Evolutionary conservation across 2,888 invertebrate species (phyloP), one percentile per base, ranked within the genome.

Genomic region (Ochropacha duplaris): DNA sequence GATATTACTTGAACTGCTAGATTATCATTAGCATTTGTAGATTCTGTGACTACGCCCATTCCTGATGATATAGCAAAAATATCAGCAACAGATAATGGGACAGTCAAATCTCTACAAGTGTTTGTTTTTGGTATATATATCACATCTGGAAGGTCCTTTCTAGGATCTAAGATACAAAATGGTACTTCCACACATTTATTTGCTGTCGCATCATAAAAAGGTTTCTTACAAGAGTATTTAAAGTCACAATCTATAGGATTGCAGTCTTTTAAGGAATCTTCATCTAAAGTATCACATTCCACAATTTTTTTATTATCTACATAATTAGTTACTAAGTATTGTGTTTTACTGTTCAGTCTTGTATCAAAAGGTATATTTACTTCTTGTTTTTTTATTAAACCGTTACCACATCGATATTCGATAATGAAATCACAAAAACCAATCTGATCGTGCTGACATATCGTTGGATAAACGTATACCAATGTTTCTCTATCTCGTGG

Each of bases 11-110:
- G 62, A 2, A 82, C 51, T 54, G 72, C 74, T n/a, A 62, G 19
- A 31, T 3, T 31, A 39, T 65, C 54, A 16, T 72, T 58, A 0
- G 54, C 8, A 36, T 58, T 65, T 4, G 60, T 54, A 2, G 69
- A n/a, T 19, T 74, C 61, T 5, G 65, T 79, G 1, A 84, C 69
- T 0, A 79, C 74, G 3, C 84, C 84, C 16, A 83, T 58, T 0
- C 87, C 86, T 8, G 84, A 79, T 39, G 72, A 84, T 1, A 90
- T 82, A 5, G 79, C 76, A 50, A 85, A 88, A 51, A 90, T 78
- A 62, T 90, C 89, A 54, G 78, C 66, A 3, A 81, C 26, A 2
- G 79, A 73, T 31, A 90, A 59, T 5, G 84, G 72, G 50, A 74
- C 64, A 11, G 83, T 83, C 44, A 88, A 68, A 64, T 88, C 77